phyloP scores from a whole-genome alignment of 2,113 vertebrate genomes.

The Triplophysa rosa region DNA sequence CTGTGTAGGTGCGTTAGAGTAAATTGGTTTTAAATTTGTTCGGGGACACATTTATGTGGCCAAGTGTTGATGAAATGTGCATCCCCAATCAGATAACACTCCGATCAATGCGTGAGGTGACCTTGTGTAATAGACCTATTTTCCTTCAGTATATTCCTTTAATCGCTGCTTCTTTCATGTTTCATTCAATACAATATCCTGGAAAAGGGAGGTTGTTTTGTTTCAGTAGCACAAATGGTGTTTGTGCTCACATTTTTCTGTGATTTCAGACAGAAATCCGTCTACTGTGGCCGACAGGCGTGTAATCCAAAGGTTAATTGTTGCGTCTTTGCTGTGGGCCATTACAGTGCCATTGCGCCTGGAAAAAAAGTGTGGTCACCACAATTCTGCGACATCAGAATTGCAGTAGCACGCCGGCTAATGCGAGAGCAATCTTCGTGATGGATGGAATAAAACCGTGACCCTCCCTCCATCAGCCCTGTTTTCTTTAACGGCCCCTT shows the following conservation, averaged over 20 bases:
- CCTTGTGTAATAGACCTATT: not conserved
- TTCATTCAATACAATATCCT: not conserved
- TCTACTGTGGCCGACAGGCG: slow-evolving; percentile 62
- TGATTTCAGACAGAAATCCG: slow-evolving; percentile 6
- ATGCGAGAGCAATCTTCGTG: slow-evolving; percentile 57
- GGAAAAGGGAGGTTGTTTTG: not conserved
- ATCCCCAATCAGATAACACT: no score
- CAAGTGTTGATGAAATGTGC: no score
- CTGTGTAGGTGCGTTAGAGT: no score
- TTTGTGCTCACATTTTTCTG: not conserved
- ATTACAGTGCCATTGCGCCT: slow-evolving; percentile 58
- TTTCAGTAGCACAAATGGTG: not conserved
- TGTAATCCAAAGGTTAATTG: slow-evolving; percentile 76
- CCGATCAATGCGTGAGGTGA: no score
- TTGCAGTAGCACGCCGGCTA: slow-evolving; percentile 54
- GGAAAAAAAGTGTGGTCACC: slow-evolving; percentile 49
- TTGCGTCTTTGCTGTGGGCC: slow-evolving; percentile 62
- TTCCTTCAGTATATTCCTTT: not conserved
- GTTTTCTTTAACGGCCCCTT: not conserved
- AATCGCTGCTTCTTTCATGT: not conserved
- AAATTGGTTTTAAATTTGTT: no score
- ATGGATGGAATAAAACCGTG: slow-evolving; percentile 60
- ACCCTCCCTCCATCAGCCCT: slow-evolving; percentile 35
- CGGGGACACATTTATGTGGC: no score
- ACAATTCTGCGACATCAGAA: slow-evolving; percentile 41